Conservation (phyloP, 2,888 invertebrate species). For the Drosophila maculinotata region DNA sequence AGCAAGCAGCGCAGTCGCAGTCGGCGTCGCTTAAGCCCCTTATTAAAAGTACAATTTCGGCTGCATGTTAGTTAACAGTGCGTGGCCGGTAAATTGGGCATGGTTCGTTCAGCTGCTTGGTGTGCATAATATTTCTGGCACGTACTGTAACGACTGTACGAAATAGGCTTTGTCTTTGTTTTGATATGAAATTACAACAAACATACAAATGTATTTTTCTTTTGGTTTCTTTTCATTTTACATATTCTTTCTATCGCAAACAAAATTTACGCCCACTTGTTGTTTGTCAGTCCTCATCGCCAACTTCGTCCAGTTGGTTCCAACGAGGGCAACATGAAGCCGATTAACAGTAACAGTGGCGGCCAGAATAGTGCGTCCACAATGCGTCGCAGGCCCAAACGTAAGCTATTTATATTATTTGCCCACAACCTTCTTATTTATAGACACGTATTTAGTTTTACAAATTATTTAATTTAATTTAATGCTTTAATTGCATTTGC, state of each 20-base stretch:
- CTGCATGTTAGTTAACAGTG: slow-evolving; percentile 30
- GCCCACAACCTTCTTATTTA: slow-evolving; percentile 38
- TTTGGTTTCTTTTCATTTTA: slow-evolving; percentile 65
- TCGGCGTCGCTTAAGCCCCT: slow-evolving; percentile 7
- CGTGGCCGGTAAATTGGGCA: slow-evolving; percentile 18
- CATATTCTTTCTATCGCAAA: slow-evolving; percentile 57
- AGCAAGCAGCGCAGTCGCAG: slow-evolving; percentile 2
- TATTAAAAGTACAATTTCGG: slow-evolving; percentile 14
- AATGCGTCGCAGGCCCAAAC: slow-evolving; percentile 76
- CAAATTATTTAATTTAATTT: slow-evolving; percentile 26
- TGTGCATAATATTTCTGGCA: slow-evolving; percentile 18
- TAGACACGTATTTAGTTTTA: slow-evolving; percentile 40
- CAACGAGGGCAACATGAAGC: slow-evolving; percentile 60
- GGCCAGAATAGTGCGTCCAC: slow-evolving; percentile 70
- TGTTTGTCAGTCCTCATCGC: slow-evolving; percentile 43
- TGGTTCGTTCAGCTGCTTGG: slow-evolving; percentile 3
- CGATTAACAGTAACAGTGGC: slow-evolving; percentile 64
- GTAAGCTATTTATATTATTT: slow-evolving; percentile 75
- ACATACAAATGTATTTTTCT: slow-evolving; percentile 47
- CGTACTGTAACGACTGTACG: slow-evolving; percentile 15
- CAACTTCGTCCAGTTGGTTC: slow-evolving; percentile 19
- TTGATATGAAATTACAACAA: slow-evolving; percentile 31
- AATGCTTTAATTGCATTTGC: slow-evolving; percentile 22
- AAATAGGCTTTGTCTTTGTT: slow-evolving; percentile 27
- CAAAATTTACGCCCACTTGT: slow-evolving; percentile 64